Evolutionary conservation across 1,140 invertebrate species (phyloP), one percentile per base, ranked within the genome.

Genomic region (Drosophila sp.): DNA sequence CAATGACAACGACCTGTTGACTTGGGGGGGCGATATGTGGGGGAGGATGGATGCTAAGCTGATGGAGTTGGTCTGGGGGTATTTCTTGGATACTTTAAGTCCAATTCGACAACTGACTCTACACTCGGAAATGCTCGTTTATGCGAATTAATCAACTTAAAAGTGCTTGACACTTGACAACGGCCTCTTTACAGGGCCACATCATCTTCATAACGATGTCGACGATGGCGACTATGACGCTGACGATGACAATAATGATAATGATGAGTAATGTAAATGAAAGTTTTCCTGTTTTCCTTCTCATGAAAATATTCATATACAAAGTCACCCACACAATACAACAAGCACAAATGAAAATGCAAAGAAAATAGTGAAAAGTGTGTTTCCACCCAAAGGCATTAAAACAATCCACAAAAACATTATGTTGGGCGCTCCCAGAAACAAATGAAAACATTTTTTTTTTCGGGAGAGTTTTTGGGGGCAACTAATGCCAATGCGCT

Each of bases 141-240:
- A 72, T 72, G 79, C 65, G 75, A 72, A 81, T 86, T 81, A 86
- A 85, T 86, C 62, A 86, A 72, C 72, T 72, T 60, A 33, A 66
- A 72, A 67, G 60, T 78, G 54, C 62, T 63, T 61, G 50, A 67
- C 72, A 79, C 81, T 85, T 75, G 71, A 56, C 70, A 81, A 78
- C 61, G 40, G 27, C 41, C 57, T 64, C 58, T 57, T 38, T 29
- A 25, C 11, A 72, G 69, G 38, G 69, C 29, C 56, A 35, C 41
- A 73, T 50, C 27, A 58, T 38, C 29, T 29, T 23, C 17, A 41
- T n/a, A 1, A 30, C 40, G 44, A 65, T 54, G 60, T 23, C 55
- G 69, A 72, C 66, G 74, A 70, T 44, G 71, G 55, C 44, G 47
- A 17, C 17, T 17, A 17, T 17, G 17, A 17, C 17, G 17, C 17